These are phyloP conservation scores for Artibeus jamaicensis DNA, from an alignment of 2,797 vertebrate species.

Conservation along the genomic window DNA sequence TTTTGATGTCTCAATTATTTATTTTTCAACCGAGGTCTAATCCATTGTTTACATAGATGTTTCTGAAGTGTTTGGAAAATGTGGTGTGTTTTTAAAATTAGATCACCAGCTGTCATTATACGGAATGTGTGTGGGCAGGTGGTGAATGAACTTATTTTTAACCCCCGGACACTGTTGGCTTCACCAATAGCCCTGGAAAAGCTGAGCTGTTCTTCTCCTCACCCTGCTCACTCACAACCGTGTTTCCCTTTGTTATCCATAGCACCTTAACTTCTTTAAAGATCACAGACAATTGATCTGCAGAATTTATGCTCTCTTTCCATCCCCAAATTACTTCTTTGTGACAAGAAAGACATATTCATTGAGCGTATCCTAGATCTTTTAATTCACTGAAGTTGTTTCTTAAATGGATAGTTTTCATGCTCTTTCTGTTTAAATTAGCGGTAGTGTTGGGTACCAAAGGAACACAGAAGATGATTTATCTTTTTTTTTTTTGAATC, in stretches of 20 bases:
- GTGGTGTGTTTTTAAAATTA: slow-evolving; percentile 50
- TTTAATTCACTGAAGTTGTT: slow-evolving; percentile 11
- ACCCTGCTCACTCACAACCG: neutral
- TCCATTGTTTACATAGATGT: slow-evolving; percentile 56
- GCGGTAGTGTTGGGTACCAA: neutral
- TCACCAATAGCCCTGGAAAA: neutral
- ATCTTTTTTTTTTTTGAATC: neutral
- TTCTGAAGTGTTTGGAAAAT: slow-evolving; percentile 53
- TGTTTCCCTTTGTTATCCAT: neutral
- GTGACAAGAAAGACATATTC: neutral
- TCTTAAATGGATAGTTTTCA: neutral
- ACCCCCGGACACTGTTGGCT: neutral
- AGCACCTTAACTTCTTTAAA: neutral
- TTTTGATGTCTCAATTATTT: slow-evolving; percentile 60
- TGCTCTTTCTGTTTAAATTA: slow-evolving; percentile 4
- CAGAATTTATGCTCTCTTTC: neutral
- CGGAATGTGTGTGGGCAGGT: neutral
- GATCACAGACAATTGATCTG: neutral
- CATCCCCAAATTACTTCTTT: neutral
- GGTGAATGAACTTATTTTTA: slow-evolving; percentile 55
- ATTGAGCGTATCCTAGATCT: neutral
- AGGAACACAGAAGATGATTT: neutral
- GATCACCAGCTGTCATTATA: neutral
- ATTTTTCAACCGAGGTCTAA: slow-evolving; percentile 67
- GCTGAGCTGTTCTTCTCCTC: neutral